Conservation (phyloP, 2,797 vertebrate genomes). For the Pogoniulus pusillus region DNA sequence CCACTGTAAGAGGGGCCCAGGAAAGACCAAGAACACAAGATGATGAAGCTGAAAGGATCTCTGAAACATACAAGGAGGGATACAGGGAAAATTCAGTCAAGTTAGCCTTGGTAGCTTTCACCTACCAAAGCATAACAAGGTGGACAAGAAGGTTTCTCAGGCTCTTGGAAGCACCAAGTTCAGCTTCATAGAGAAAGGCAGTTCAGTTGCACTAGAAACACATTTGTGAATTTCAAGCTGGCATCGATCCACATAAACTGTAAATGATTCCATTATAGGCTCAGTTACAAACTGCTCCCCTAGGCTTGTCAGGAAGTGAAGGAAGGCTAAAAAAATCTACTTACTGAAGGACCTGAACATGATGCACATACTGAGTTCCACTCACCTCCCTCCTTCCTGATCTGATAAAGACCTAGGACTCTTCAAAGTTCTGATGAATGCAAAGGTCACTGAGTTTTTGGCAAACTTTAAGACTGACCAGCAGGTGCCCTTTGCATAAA, state of each 20-base stretch:
- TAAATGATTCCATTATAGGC: neutral
- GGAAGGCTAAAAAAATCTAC: neutral
- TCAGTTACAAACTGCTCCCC: neutral
- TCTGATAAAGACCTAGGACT: neutral
- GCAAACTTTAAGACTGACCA: neutral
- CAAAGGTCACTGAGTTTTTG: neutral
- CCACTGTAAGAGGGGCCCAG: neutral
- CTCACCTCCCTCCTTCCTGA: neutral
- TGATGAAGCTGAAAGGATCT: neutral
- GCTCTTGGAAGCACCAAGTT: neutral
- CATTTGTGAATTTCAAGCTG: neutral
- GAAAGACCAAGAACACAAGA: neutral
- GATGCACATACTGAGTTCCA: neutral
- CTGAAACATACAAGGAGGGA: neutral
- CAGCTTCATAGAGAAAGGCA: neutral
- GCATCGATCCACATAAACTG: neutral
- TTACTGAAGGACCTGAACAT: neutral
- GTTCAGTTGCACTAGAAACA: neutral
- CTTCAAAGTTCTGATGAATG: neutral
- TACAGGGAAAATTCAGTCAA: neutral
- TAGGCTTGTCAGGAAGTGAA: neutral
- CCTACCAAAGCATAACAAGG: neutral
- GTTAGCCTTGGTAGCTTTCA: neutral
- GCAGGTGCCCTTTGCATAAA: neutral
- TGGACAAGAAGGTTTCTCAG: neutral